A percentile compares a stretch with the other conserved stretches of the same genome.
These are phyloP conservation scores for Ariolimax columbianus DNA, from an alignment of 2,888 invertebrate species.

Conservation along the genomic window DNA sequence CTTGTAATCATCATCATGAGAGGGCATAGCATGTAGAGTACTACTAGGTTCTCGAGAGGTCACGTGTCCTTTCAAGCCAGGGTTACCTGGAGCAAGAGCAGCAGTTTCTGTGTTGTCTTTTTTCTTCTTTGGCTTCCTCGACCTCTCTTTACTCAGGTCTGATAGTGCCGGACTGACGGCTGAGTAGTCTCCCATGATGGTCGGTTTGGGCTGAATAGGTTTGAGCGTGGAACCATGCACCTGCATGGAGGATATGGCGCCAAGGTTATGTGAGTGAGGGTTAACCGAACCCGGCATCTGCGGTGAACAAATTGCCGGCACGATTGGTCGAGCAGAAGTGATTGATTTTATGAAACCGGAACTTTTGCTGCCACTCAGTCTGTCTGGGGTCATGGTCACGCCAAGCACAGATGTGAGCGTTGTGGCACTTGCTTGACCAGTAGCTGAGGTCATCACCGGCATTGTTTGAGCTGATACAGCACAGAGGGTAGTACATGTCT, in stretches of 20 bases:
- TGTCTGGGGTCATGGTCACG: constrained; percentile 37
- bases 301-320: constrained; percentile 73
- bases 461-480: constrained; percentile 41
- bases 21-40: not conserved
- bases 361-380: not conserved
- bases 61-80: not conserved
- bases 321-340: constrained; percentile 70
- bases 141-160: constrained; percentile 74
- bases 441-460: constrained; percentile 31
- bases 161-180: constrained; percentile 72
- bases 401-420: constrained; percentile 25
- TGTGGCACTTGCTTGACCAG: constrained; percentile 7
- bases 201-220: constrained; percentile 79
- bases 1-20: constrained; percentile 60
- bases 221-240: constrained; percentile 72
- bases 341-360: constrained; percentile 31
- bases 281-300: constrained; percentile 67
- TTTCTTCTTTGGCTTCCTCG: constrained; percentile 76
- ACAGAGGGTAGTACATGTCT: constrained; percentile 19
- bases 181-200: constrained; percentile 76
- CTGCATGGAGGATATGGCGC: constrained; percentile 65
- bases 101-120: constrained; percentile 56
- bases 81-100: not conserved
- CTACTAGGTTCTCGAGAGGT: constrained; percentile 2
- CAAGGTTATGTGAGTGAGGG: constrained; percentile 65